These are phyloP conservation scores for Cephus runcator DNA, from an alignment of 2,888 invertebrate genomes.

Conservation along the genomic window DNA sequence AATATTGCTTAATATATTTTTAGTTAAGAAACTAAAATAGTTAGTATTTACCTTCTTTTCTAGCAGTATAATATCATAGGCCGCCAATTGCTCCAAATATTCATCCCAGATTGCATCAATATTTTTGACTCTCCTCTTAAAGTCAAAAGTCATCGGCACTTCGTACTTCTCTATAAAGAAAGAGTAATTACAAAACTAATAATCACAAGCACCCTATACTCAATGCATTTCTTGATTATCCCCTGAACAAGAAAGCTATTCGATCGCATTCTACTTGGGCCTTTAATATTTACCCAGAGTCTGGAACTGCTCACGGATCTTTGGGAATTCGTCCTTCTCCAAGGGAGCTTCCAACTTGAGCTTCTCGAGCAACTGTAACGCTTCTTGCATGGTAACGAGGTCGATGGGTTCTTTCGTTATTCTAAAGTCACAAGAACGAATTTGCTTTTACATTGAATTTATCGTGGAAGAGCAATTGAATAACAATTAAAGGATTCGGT, in stretches of 20 bases:
- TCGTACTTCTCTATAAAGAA: slow-evolving; percentile 73
- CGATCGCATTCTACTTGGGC: background rate
- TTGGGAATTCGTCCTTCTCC: slow-evolving; percentile 78
- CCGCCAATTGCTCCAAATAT: slow-evolving; percentile 76
- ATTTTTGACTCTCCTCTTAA: slow-evolving; percentile 69
- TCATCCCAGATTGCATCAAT: slow-evolving; percentile 76
- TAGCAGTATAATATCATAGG: slow-evolving; percentile 79
- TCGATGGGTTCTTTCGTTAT: slow-evolving; percentile 76
- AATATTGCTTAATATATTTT: too few relatives aligned
- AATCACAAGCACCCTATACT: background rate
- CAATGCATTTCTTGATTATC: background rate
- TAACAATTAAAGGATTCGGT: background rate
- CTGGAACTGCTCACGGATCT: slow-evolving; percentile 79
- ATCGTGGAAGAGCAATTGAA: background rate
- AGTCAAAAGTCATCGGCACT: slow-evolving; percentile 74
- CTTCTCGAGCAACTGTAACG: slow-evolving; percentile 76
- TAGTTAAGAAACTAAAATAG: too few relatives aligned
- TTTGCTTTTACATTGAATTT: slow-evolving; percentile 19
- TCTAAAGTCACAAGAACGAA: slow-evolving; percentile 56
- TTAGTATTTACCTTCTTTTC: slow-evolving; percentile 62
- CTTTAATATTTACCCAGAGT: slow-evolving; percentile 69
- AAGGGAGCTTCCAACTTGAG: slow-evolving; percentile 73
- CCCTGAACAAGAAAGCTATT: background rate
- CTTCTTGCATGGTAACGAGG: slow-evolving; percentile 77
- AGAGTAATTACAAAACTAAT: slow-evolving; percentile 5